Percentiles rank a stretch among this genome's conserved stretches.
Evolutionary conservation across 2,888 invertebrate genomes (phyloP).

Genomic region (Xestobium rufovillosum): DNA sequence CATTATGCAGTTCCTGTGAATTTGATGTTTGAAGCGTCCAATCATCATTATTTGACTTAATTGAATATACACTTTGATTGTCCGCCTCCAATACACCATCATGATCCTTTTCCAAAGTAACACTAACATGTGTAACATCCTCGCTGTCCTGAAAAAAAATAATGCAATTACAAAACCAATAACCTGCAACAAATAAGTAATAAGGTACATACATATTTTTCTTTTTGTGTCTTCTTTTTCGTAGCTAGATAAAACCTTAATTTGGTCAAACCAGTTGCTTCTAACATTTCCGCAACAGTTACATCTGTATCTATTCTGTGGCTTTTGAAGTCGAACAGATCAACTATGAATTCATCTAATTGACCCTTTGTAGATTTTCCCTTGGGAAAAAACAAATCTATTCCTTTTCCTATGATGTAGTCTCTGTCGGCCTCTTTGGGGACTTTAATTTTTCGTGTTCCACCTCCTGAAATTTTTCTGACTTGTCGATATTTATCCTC

Average conservation of each 20-base stretch:
- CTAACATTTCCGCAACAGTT: constrained; percentile 3
- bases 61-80: constrained; percentile 1
- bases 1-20: too few relatives aligned
- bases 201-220: neutral
- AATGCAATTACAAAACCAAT: neutral
- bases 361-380: constrained; percentile 1
- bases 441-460: too few relatives aligned
- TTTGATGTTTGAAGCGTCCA: too few relatives aligned
- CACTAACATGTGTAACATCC: constrained; percentile 1
- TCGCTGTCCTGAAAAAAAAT: constrained; percentile 2
- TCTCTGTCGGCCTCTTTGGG: too few relatives aligned
- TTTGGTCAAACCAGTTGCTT: constrained; percentile 2
- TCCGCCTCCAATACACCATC: constrained; percentile 2
- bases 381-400: too few relatives aligned
- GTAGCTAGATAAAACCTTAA: too few relatives aligned
- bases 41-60: too few relatives aligned
- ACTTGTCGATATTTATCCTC: too few relatives aligned
- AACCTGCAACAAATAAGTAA: constrained; percentile 1
- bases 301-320: constrained; percentile 1
- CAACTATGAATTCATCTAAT: neutral
- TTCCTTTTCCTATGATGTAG: too few relatives aligned
- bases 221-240: too few relatives aligned
- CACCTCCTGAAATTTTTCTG: too few relatives aligned
- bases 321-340: constrained; percentile 1
- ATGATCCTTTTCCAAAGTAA: neutral